Base-by-base conservation (phyloP, 2,797 vertebrate species). In the Cercopithecus neglectus region DNA sequence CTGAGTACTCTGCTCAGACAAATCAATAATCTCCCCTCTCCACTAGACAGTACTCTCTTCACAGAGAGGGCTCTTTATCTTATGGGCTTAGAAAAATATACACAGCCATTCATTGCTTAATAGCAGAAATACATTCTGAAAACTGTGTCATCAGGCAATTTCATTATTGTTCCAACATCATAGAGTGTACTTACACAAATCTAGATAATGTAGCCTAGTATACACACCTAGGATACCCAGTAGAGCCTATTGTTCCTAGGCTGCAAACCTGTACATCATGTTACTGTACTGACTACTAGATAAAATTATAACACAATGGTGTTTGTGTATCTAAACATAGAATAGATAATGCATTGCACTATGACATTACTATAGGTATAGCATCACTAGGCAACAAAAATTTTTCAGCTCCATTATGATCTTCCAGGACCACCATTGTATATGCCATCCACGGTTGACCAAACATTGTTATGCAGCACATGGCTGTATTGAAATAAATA, bases 1-100 rank as follows among this genome's bases (percentile, higher is more conserved):
- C 67, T 76, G 39, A 24, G 1, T 91, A 76, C 7, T 76, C 28
- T 83, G 55, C 10, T 36, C 67, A 96, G 41, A 79, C 53, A 74
- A 94, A 64, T 64, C 61, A 59, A 17, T 93, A n/a, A 36, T 72
- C 57, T 94, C 14, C n/a, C 21, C 88, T 79, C 53, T 50, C 10
- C 33, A 8, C 36, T 36, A 83, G 48, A 61, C 28, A 67, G 48
- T 80, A 64, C 79, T 85, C 30, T 74, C 8, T 16, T 64, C 24
- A 55, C 16, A n/a, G 16, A 74, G 80, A 80, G 17, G 57, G 17
- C 19, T 87, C 26, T 86, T 97, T 70, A 83, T 64, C 79, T 89
- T 36, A 41, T 67, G 16, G 1, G 39, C n/a, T 91, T 94, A 89
- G 89, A 72, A 88, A 88, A 96, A 91, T 82, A 89, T 33, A 72